A percentile compares a stretch with the other conserved stretches of the same genome.
Conservation (phyloP, 2,888 invertebrate genomes). For the Perdita meconis region DNA sequence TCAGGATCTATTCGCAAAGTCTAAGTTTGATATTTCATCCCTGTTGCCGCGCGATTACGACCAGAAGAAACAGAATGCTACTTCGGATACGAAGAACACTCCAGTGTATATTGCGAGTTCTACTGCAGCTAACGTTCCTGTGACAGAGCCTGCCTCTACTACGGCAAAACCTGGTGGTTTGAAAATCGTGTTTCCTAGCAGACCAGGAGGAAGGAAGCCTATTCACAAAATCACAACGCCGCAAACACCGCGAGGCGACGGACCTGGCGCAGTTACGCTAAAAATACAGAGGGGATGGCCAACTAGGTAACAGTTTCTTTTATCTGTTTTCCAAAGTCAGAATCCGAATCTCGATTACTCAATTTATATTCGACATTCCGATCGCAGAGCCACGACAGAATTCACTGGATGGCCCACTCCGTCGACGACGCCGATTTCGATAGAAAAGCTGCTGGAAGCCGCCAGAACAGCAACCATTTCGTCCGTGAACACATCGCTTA, state of each 20-base stretch:
- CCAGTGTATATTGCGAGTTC: not conserved
- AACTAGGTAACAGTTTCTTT: slow-evolving; percentile 86
- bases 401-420: slow-evolving; percentile 96
- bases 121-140: slow-evolving; percentile 74
- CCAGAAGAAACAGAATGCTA: slow-evolving; percentile 74
- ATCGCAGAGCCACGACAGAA: slow-evolving; percentile 91
- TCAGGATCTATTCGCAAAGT: slow-evolving; percentile 79
- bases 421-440: slow-evolving; percentile 93
- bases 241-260: slow-evolving; percentile 82
- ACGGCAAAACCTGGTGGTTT: slow-evolving; percentile 83
- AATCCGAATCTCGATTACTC: not conserved
- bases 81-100: slow-evolving; percentile 13
- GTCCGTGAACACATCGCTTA: slow-evolving; percentile 83
- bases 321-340: not conserved
- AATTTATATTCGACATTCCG: slow-evolving; percentile 1
- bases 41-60: slow-evolving; percentile 87
- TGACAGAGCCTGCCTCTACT: slow-evolving; percentile 83
- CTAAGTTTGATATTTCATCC: slow-evolving; percentile 83
- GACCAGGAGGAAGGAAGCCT: slow-evolving; percentile 89
- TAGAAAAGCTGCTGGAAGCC: slow-evolving; percentile 91
- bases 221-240: slow-evolving; percentile 87
- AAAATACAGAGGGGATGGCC: slow-evolving; percentile 95
- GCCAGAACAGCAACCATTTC: slow-evolving; percentile 87
- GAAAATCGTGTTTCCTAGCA: slow-evolving; percentile 92
- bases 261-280: slow-evolving; percentile 86